A percentile compares a stretch with the other conserved stretches of the same genome.
These are phyloP conservation scores for Aspidiotus destructor DNA, from an alignment of 2,888 invertebrate species.

Conservation along the genomic window DNA sequence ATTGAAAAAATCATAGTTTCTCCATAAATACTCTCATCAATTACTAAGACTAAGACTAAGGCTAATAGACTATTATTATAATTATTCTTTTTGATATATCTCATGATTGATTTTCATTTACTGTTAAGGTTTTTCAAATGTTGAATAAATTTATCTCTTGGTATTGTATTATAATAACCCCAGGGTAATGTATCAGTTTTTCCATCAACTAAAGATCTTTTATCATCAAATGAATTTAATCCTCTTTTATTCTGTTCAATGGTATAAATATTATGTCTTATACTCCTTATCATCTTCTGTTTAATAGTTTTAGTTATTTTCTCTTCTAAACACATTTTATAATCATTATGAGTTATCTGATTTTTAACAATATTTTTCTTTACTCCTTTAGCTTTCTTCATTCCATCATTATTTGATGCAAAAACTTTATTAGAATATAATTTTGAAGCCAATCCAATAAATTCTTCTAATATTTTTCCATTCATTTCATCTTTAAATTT, in stretches of 20 bases:
- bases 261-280: conserved; percentile 4
- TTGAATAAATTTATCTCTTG: conserved; percentile 5
- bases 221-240: conserved; percentile 8
- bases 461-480: conserved; percentile 9
- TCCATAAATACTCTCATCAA: not conserved
- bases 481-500: conserved; percentile 34
- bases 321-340: conserved; percentile 12
- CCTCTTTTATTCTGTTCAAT: conserved; percentile 12
- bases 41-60: too few species aligned
- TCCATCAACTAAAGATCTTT: not conserved
- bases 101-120: too few species aligned
- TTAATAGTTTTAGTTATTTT: conserved; percentile 15
- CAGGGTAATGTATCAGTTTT: conserved; percentile 11
- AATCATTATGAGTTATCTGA: conserved; percentile 15
- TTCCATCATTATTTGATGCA: conserved; percentile 13
- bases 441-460: conserved; percentile 3
- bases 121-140: not conserved
- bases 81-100: too few species aligned
- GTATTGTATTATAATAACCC: conserved; percentile 1
- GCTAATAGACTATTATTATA: too few species aligned
- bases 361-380: conserved; percentile 8
- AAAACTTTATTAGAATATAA: conserved; percentile 23
- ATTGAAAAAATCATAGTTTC: conserved; percentile 1
- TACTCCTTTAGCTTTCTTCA: conserved; percentile 7
- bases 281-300: conserved; percentile 10